Base-by-base conservation (phyloP, 2,113 vertebrate species). In the Paramisgurnus dabryanus region DNA sequence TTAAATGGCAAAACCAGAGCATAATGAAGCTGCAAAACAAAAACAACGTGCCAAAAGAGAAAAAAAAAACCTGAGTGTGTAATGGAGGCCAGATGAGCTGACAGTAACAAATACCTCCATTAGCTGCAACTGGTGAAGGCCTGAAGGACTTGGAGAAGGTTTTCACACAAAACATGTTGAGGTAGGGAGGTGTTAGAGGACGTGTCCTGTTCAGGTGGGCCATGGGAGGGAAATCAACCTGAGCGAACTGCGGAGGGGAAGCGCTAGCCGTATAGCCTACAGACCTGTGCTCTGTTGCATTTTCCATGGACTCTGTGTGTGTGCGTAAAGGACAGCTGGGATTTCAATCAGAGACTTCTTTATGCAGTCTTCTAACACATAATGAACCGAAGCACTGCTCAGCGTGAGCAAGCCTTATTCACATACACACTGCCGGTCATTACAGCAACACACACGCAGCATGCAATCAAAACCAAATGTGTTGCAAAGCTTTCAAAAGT, bases 291-390 rank as follows among this genome's bases (percentile, higher is more conserved):
- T 81, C 80, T 80, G 63, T 84, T 87, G 85, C 83, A 88, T 86
- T 89, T 89, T 89, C 85, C 89, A 88, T 70, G 66, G 83, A 85
- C 18, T 60, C n/a, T 49, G 69, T 73, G 65, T 70, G 67, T 85
- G 83, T 75, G 61, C 71, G 79, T 69, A 78, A 64, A 80, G 18
- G 70, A 85, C 92, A 92, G 91, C 91, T 92, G 91, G 85, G 88
- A 85, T 90, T 92, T 86, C 85, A 89, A 88, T 92, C 89, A 90
- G 85, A 85, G 76, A 80, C 82, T 74, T 67, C 87, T 91, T 91
- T 87, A 91, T 90, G 80, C 86, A 90, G 86, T 91, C 85, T 88
- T 90, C 83, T 82, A 85, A 84, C 80, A 88, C 84, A 90, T 89
- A 90, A 92, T 87, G 89, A 91, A 90, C 85, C 88, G 81, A 86